Conservation (phyloP, 2,797 vertebrate genomes). For the Cossypha niveicapilla region DNA sequence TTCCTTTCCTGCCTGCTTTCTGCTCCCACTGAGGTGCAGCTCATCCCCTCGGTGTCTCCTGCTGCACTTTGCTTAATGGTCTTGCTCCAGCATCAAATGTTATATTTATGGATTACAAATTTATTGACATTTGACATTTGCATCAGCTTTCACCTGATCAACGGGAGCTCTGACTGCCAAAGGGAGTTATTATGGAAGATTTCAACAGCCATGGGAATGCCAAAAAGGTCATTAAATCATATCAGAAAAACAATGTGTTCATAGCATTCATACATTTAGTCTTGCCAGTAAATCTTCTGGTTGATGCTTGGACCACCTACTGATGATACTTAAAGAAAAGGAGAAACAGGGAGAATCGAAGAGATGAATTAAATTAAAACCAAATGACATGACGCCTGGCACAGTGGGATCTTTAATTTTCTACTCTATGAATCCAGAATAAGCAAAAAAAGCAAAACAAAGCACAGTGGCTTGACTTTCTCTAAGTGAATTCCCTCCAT, state of each 20-base stretch:
- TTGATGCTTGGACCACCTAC: conserved; percentile 68
- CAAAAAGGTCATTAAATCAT: conserved; percentile 76
- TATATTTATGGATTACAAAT: conserved; percentile 72
- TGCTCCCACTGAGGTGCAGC: not conserved
- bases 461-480: conserved; percentile 39
- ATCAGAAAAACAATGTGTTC: conserved; percentile 69
- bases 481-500: conserved; percentile 17
- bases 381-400: conserved; percentile 53
- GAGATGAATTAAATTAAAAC: conserved; percentile 66
- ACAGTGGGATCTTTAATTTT: conserved; percentile 53
- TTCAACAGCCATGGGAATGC: conserved; percentile 69
- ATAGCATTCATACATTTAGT: conserved; percentile 60
- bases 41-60: not conserved
- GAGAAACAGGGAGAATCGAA: conserved; percentile 20
- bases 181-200: conserved; percentile 71
- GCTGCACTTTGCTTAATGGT: conserved; percentile 61
- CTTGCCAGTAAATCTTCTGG: conserved; percentile 71
- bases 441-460: conserved; percentile 39
- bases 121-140: conserved; percentile 75
- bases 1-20: not conserved
- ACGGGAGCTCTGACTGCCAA: conserved; percentile 67
- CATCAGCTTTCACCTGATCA: conserved; percentile 71
- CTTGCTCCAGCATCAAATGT: conserved; percentile 34
- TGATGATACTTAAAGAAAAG: conserved; percentile 26
- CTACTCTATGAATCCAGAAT: conserved; percentile 51